A percentile compares a stretch with the other conserved stretches of the same genome.
phyloP scores from a whole-genome alignment of 2,888 invertebrate species.

The Stenotaenia linearis region DNA sequence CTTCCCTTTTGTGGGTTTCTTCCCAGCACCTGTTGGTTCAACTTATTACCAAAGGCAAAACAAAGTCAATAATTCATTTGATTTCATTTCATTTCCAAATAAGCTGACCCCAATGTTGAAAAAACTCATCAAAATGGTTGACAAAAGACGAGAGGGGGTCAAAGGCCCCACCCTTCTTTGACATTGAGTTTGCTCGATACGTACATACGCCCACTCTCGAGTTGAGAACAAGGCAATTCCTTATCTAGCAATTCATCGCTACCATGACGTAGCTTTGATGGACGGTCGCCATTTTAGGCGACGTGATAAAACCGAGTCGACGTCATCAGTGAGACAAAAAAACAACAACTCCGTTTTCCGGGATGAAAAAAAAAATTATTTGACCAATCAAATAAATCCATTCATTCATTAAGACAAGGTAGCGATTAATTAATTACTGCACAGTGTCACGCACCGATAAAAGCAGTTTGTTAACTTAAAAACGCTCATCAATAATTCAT shows the following conservation, averaged over 20 bases:
- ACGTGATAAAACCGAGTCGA: neutral
- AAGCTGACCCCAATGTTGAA: neutral
- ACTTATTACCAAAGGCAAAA: neutral
- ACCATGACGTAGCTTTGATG: neutral
- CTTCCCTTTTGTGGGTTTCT: neutral
- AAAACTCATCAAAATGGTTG: neutral
- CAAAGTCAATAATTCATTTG: neutral
- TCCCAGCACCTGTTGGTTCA: neutral
- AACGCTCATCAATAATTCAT: neutral
- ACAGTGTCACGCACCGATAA: neutral
- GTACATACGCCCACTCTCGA: neutral
- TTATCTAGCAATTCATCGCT: neutral
- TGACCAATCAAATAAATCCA: neutral
- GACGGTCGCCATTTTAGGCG: neutral
- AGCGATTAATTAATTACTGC: neutral
- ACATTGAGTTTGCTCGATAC: neutral
- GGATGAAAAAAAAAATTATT: neutral
- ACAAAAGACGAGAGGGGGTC: neutral
- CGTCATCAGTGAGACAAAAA: neutral
- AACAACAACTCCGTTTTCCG: neutral
- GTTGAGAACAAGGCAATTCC: neutral
- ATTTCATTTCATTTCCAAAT: neutral
- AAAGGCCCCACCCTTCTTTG: neutral
- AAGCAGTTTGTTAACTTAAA: neutral
- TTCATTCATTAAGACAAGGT: neutral